phyloP scores from a whole-genome alignment of 2,888 invertebrate genomes.

The Agrochola litura region DNA sequence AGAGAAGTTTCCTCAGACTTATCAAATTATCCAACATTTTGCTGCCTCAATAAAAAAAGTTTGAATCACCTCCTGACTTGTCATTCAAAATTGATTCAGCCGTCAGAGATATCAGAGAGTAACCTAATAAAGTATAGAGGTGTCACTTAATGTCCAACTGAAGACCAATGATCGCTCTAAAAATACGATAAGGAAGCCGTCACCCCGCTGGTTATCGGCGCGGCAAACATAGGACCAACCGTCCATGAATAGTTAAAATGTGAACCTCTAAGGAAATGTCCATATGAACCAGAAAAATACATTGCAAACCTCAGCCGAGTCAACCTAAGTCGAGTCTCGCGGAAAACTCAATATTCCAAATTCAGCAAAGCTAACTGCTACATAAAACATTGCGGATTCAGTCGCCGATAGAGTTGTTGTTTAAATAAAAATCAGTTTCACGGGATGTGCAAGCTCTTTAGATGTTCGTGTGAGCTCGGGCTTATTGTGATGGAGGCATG shows the following conservation, averaged over 20 bases:
- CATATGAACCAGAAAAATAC: constrained; percentile 63
- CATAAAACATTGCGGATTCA: constrained; percentile 66
- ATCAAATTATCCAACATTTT: constrained; percentile 39
- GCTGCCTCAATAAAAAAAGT: constrained; percentile 43
- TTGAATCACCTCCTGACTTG: constrained; percentile 4
- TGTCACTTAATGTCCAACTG: constrained; percentile 49
- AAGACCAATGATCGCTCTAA: constrained; percentile 71
- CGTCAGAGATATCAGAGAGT: constrained; percentile 25
- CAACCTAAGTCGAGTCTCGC: constrained; percentile 17
- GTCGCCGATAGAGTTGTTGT: constrained; percentile 75
- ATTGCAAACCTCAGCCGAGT: constrained; percentile 50
- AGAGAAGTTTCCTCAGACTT: constrained; percentile 26
- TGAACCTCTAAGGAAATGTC: constrained; percentile 71
- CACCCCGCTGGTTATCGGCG: constrained; percentile 77
- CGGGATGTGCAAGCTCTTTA: constrained; percentile 77
- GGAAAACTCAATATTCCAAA: constrained; percentile 65
- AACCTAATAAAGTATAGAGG: constrained; percentile 39
- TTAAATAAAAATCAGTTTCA: constrained; percentile 82
- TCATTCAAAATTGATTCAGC: constrained; percentile 47
- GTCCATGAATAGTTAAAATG: constrained; percentile 84
- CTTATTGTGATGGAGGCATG: constrained; percentile 85
- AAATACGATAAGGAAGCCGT: constrained; percentile 82
- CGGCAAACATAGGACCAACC: constrained; percentile 77
- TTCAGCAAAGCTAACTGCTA: constrained; percentile 65
- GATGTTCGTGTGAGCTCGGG: constrained; percentile 83